Evolutionary conservation across 2,888 invertebrate genomes (phyloP).

Genomic region (Sinhomidia bicolor): DNA sequence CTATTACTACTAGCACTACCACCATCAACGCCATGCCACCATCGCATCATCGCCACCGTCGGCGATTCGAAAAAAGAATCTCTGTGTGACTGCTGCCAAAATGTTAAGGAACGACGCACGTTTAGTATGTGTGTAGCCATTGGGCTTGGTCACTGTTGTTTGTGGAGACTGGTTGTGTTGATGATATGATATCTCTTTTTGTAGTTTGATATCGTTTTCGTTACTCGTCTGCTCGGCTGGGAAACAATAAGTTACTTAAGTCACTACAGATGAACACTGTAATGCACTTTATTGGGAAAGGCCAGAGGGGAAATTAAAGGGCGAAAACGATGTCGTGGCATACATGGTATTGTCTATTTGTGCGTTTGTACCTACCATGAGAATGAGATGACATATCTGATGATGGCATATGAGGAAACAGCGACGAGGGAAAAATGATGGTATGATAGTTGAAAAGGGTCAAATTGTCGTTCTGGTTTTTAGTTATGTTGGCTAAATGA

Average conservation of each 20-base stretch:
- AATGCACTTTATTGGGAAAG: slow-evolving; percentile 68
- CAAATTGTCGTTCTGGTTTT: background rate
- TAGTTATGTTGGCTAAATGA: background rate
- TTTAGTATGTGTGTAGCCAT: background rate
- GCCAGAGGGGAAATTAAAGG: slow-evolving; percentile 64
- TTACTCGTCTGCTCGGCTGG: background rate
- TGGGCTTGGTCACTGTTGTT: slow-evolving; percentile 24
- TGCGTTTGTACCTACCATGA: background rate
- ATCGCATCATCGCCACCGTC: slow-evolving; percentile 34
- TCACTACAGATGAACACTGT: slow-evolving; percentile 50
- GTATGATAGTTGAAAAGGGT: slow-evolving; percentile 16
- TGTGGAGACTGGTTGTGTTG: background rate
- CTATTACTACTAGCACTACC: slow-evolving; percentile 23
- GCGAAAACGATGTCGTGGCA: slow-evolving; percentile 4
- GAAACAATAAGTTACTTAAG: slow-evolving; percentile 56
- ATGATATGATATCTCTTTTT: background rate
- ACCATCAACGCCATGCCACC: slow-evolving; percentile 35
- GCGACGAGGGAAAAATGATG: slow-evolving; percentile 25
- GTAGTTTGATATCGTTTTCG: slow-evolving; percentile 9
- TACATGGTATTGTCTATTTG: too few species aligned
- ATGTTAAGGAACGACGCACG: background rate
- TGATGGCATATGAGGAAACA: background rate
- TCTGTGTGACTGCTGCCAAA: slow-evolving; percentile 1
- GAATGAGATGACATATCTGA: slow-evolving; percentile 14
- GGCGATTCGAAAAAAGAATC: slow-evolving; percentile 26